phyloP scores from a whole-genome alignment of 2,888 invertebrate species.

The Cheilosia grossa region DNA sequence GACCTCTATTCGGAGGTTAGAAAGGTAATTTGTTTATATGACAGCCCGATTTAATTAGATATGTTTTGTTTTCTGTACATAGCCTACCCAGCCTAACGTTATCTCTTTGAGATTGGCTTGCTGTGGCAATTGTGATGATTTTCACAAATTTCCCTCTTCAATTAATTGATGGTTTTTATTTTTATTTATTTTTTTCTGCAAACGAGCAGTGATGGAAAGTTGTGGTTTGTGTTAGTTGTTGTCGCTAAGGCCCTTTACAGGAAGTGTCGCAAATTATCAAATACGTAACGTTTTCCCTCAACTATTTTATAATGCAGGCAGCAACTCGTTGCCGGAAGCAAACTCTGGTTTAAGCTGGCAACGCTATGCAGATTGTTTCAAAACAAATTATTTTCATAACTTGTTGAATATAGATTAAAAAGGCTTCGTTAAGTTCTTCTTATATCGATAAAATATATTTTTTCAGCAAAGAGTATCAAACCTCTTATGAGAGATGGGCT shows the following conservation, averaged over 20 bases:
- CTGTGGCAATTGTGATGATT: neutral
- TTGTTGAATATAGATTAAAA: too few relatives aligned
- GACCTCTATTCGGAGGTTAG: slow-evolving; percentile 15
- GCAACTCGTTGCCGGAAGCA: too few relatives aligned
- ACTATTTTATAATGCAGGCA: too few relatives aligned
- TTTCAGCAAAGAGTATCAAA: too few relatives aligned
- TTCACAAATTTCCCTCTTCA: neutral
- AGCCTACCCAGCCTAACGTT: neutral
- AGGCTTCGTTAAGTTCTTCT: too few relatives aligned
- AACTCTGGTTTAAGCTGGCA: too few relatives aligned
- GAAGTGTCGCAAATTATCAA: too few relatives aligned
- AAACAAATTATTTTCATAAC: too few relatives aligned
- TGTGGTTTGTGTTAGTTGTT: neutral
- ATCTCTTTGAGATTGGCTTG: neutral
- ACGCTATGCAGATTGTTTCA: too few relatives aligned
- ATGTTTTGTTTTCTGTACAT: neutral
- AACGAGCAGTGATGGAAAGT: neutral
- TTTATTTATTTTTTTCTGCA: neutral
- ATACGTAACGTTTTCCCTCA: too few relatives aligned
- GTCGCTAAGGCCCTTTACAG: neutral
- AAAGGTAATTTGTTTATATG: slow-evolving; percentile 38
- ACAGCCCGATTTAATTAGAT: slow-evolving; percentile 19
- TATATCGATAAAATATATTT: too few relatives aligned
- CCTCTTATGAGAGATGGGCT: too few relatives aligned
- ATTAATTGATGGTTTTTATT: neutral